Percentiles rank a stretch among this genome's conserved stretches.
These are phyloP conservation scores for Acleris emargana DNA, from an alignment of 2,888 invertebrate species.

Conservation along the genomic window DNA sequence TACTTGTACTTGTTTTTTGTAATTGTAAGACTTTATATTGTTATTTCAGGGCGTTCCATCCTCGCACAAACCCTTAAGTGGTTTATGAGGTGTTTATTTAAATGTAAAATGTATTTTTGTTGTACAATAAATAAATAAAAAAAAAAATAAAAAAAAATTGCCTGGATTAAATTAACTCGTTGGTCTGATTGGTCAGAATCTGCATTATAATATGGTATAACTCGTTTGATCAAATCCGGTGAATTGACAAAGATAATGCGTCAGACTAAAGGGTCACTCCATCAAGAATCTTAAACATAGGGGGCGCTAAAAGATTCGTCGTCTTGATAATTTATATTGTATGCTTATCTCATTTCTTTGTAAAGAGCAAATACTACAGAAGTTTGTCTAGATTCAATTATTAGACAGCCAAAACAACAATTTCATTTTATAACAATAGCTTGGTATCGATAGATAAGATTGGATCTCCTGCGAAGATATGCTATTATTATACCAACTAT, in stretches of 20 bases:
- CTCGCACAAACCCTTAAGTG: no score
- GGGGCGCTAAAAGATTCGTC: not conserved
- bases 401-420: slow-evolving; percentile 8
- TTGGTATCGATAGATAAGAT: not conserved
- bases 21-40: no score
- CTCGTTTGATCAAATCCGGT: not conserved
- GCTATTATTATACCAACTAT: slow-evolving; percentile 1
- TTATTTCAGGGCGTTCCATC: no score
- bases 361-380: slow-evolving; percentile 2
- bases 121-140: no score
- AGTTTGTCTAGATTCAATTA: slow-evolving; percentile 9
- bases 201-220: not conserved
- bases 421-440: slow-evolving; percentile 3
- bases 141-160: no score
- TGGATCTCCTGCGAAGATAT: not conserved
- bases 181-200: not conserved
- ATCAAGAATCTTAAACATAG: slow-evolving; percentile 3
- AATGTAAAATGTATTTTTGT: no score
- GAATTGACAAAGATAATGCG: slow-evolving; percentile 3
- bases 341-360: slow-evolving; percentile 10
- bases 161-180: not conserved
- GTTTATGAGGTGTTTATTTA: no score
- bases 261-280: not conserved
- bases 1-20: no score
- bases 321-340: not conserved